Evolutionary conservation across 1,140 invertebrate genomes (phyloP).

Genomic region (Tetramorium alpestre): DNA sequence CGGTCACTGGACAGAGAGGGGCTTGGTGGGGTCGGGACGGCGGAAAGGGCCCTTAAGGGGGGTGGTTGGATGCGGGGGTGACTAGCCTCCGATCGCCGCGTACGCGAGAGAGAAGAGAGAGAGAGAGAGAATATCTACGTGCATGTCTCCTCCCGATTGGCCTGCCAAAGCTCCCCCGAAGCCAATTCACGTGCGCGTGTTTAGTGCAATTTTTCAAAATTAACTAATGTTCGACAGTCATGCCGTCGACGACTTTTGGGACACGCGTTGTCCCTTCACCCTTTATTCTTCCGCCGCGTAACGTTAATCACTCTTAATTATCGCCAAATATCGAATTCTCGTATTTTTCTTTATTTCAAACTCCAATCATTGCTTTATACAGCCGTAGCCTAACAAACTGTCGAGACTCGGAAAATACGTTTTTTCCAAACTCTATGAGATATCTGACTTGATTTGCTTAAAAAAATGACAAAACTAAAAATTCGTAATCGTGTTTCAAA

Average conservation of each 20-base stretch:
- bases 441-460: background rate
- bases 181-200: slow-evolving; percentile 78
- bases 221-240: slow-evolving; percentile 82
- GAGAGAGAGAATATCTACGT: slow-evolving; percentile 68
- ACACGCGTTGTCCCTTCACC: slow-evolving; percentile 27
- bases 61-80: slow-evolving; percentile 58
- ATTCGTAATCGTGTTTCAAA: background rate
- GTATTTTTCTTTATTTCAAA: slow-evolving; percentile 18
- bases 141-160: slow-evolving; percentile 79
- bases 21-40: slow-evolving; percentile 35
- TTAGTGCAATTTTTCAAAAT: slow-evolving; percentile 80
- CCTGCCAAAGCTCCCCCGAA: slow-evolving; percentile 76
- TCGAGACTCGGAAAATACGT: background rate
- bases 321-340: slow-evolving; percentile 31
- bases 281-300: slow-evolving; percentile 23
- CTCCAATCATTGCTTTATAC: background rate
- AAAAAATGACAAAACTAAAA: background rate
- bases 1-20: slow-evolving; percentile 65
- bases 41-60: slow-evolving; percentile 71
- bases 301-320: slow-evolving; percentile 77
- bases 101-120: slow-evolving; percentile 48
- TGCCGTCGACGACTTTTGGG: slow-evolving; percentile 49
- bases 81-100: slow-evolving; percentile 71
- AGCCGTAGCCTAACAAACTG: background rate
- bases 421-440: background rate